Conservation (phyloP, 2,888 invertebrate genomes). For the Leptura quadrifasciata region DNA sequence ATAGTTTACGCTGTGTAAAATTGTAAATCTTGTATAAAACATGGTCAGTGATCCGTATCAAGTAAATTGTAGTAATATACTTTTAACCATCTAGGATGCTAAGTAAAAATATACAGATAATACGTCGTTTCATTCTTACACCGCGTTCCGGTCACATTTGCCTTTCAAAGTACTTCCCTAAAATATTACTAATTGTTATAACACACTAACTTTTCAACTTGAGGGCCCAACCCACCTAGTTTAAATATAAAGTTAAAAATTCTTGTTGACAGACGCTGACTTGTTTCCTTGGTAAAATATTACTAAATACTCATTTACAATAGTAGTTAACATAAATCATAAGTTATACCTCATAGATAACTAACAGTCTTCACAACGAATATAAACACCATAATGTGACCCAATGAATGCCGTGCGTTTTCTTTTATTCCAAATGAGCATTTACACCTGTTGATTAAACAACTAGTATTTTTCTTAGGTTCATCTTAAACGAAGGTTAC, state of each 20-base stretch:
- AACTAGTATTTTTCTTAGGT: not conserved
- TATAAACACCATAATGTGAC: not conserved
- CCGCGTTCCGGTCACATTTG: not conserved
- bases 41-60: no score
- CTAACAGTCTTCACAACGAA: not conserved
- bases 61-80: not conserved
- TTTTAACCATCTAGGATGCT: not conserved
- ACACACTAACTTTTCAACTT: slow-evolving; percentile 5
- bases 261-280: slow-evolving; percentile 2
- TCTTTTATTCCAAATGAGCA: not conserved
- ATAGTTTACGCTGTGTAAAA: no score
- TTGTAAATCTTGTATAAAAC: no score
- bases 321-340: not conserved
- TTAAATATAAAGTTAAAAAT: not conserved
- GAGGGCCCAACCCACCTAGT: not conserved
- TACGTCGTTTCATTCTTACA: not conserved
- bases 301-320: not conserved
- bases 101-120: not conserved
- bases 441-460: not conserved
- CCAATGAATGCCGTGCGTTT: not conserved
- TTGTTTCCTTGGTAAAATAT: not conserved
- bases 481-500: not conserved
- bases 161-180: not conserved
- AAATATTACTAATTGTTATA: slow-evolving; percentile 7
- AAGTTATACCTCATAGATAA: not conserved